phyloP scores from a whole-genome alignment of 2,113 vertebrate species.

The Nannospalax galili region DNA sequence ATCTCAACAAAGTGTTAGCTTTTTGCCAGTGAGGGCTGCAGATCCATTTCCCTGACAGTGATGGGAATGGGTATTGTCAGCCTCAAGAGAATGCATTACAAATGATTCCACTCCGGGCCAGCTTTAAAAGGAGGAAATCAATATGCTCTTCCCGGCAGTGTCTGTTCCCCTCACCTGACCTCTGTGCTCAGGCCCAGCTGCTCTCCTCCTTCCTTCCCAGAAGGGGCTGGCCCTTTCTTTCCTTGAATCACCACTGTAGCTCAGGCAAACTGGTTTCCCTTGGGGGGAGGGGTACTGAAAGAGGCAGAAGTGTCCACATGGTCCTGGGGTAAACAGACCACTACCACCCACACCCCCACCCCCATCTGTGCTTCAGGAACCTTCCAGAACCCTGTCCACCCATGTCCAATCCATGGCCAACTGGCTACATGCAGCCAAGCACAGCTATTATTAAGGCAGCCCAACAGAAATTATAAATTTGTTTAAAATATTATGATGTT shows the following conservation, averaged over 20 bases:
- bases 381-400: not conserved
- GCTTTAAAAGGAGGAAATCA: slow-evolving; percentile 72
- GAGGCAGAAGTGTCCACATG: not conserved
- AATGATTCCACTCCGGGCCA: slow-evolving; percentile 62
- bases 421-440: not conserved
- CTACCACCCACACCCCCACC: no score
- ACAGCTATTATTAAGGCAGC: not conserved
- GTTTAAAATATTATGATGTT: not conserved
- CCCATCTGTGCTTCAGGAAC: not conserved
- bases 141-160: slow-evolving; percentile 65
- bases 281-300: not conserved
- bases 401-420: not conserved
- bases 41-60: slow-evolving; percentile 67
- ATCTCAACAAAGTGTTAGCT: slow-evolving; percentile 12
- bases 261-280: not conserved
- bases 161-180: slow-evolving; percentile 65
- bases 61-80: slow-evolving; percentile 52
- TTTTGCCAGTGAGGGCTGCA: not conserved
- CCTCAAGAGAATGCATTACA: slow-evolving; percentile 5
- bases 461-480: not conserved
- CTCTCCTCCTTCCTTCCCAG: slow-evolving; percentile 70
- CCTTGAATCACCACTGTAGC: not conserved
- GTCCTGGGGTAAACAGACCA: not conserved
- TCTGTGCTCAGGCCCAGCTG: slow-evolving; percentile 41
- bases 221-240: slow-evolving; percentile 49